A percentile compares a stretch with the other conserved stretches of the same genome.
Conservation (phyloP, 1,140 invertebrate genomes). For the Ruditapes philippinarum region DNA sequence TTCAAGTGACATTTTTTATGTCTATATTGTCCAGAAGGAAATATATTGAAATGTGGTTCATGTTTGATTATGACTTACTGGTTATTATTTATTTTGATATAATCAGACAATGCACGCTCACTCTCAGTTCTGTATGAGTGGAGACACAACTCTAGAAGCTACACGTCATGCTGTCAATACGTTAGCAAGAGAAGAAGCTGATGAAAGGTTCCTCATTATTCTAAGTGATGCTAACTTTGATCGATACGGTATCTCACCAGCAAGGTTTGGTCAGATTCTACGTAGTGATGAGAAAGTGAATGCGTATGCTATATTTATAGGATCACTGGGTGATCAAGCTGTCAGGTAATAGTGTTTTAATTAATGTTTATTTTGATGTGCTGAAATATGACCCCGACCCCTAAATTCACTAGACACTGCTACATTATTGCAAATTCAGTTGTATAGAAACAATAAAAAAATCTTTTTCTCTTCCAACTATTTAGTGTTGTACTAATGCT, state of each 20-base stretch:
- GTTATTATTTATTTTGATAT: no score
- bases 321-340: constrained; percentile 97
- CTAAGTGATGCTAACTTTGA: constrained; percentile 97
- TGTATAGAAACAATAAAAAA: no score
- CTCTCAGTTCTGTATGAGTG: constrained; percentile 88
- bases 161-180: constrained; percentile 92
- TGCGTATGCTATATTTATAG: constrained; percentile 97
- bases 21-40: no score
- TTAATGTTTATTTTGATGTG: no score
- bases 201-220: constrained; percentile 96
- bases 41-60: no score
- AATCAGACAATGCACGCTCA: constrained; percentile 98
- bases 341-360: constrained; percentile 80
- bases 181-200: constrained; percentile 91
- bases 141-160: constrained; percentile 94
- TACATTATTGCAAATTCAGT: no score
- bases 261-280: constrained; percentile 91
- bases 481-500: no score
- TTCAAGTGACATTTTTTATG: no score
- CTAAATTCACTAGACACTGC: no score
- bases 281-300: constrained; percentile 91
- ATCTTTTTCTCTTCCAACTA: no score
- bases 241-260: constrained; percentile 96
- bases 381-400: no score
- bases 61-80: no score